phyloP scores from a whole-genome alignment of 2,888 invertebrate species.

The Gerosis bhagava region DNA sequence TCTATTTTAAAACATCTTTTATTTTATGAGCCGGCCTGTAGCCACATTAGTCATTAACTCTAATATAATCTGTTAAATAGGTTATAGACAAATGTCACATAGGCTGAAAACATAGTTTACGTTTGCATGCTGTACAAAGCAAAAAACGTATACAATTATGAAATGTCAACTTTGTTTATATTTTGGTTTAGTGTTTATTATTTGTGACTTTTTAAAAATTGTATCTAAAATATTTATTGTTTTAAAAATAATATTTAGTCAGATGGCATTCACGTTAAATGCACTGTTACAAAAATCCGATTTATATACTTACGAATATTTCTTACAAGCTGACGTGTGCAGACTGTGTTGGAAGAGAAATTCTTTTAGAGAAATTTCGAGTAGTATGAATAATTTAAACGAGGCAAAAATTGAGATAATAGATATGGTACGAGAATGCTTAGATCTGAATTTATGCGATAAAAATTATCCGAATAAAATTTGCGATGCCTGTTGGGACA shows the following conservation, averaged over 20 bases:
- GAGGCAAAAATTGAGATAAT: constrained; percentile 37
- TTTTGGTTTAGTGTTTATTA: neutral
- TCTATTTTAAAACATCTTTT: too few species aligned
- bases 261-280: constrained; percentile 14
- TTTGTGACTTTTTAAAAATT: neutral
- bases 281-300: constrained; percentile 38
- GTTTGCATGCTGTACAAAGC: too few species aligned
- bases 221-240: neutral
- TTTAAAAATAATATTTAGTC: neutral
- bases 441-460: constrained; percentile 50
- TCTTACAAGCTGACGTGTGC: constrained; percentile 57
- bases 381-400: constrained; percentile 14
- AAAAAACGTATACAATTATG: too few species aligned
- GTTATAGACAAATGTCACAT: too few species aligned
- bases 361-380: constrained; percentile 43
- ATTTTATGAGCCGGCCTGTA: too few species aligned
- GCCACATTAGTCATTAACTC: too few species aligned
- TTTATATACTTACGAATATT: constrained; percentile 56
- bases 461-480: constrained; percentile 47
- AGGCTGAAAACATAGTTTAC: too few species aligned
- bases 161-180: neutral
- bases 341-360: constrained; percentile 61
- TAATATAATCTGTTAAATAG: too few species aligned
- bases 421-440: constrained; percentile 53
- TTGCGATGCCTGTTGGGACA: constrained; percentile 51